Base-by-base conservation (phyloP, 2,113 vertebrate species). In the Nycticebus coucang region DNA sequence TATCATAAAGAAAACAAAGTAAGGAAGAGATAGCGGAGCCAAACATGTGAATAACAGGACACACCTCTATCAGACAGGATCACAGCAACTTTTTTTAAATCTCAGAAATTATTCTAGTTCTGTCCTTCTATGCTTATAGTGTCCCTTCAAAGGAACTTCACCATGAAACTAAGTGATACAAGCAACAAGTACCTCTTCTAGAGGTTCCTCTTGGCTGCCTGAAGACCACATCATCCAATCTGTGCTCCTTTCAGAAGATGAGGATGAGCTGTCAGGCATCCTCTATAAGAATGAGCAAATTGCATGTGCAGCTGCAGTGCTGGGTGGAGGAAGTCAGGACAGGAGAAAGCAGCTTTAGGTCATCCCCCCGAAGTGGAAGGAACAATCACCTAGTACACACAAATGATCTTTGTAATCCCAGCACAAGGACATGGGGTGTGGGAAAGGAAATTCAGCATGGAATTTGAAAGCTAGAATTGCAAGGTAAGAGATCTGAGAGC, bases 401-500 rank as follows among this genome's bases (percentile, higher is more conserved):
- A 95, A 89, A 91, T 10, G 26, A 81, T 93, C 82, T 62, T 72
- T 96, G 80, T 93, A 83, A 94, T 94, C 60, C 69, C 3, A 10
- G 59, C 24, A 68, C 84, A 86, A 91, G 87, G 64, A 84, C 37
- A 68, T 86, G 30, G 77, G 50, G 69, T 93, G 91, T 97, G 96
- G 91, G 93, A 97, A 96, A 96, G 95, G 96, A 97, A 97, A 83
- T 24, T 86, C 17, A 2, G 59, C 50, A 0, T 26, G 69, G 90
- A 95, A 96, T 96, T 87, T 89, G 79, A 97, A 97, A 96, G 91
- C 92, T 68, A 90, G 92, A 94, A 94, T 95, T 95, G 90, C 95
- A 96, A 97, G 95, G 97, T 97, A 94, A 85, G 87, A 95, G 97
- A 97, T 97, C 95, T 96, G 94, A 97, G 84, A 93, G 79, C 92